A percentile compares a stretch with the other conserved stretches of the same genome.
phyloP scores from a whole-genome alignment of 2,888 invertebrate species.

The Sarcophaga carnaria region DNA sequence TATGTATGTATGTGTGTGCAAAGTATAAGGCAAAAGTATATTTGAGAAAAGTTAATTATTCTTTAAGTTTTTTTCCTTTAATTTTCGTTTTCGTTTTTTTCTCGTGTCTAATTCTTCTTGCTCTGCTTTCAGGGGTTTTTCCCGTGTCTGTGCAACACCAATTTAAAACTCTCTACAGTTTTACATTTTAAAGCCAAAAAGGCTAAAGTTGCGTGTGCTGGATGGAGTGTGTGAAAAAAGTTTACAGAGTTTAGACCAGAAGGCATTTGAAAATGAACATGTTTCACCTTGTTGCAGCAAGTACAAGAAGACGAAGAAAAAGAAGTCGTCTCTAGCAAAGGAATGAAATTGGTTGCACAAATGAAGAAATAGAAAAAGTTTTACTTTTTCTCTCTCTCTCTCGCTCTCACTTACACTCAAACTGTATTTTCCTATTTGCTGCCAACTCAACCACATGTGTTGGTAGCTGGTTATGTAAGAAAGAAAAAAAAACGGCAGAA shows the following conservation, averaged over 20 bases:
- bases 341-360: slow-evolving; percentile 1
- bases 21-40: not conserved
- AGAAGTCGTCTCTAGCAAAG: not conserved
- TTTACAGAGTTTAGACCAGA: slow-evolving; percentile 39
- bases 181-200: slow-evolving; percentile 50
- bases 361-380: slow-evolving; percentile 8
- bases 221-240: slow-evolving; percentile 6
- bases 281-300: slow-evolving; percentile 40
- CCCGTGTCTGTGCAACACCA: not conserved
- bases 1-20: too few relatives aligned
- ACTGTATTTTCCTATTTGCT: not conserved
- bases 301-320: not conserved
- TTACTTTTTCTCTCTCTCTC: not conserved
- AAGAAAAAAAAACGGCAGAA: not conserved
- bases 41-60: slow-evolving; percentile 66
- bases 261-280: slow-evolving; percentile 53
- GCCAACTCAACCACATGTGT: not conserved
- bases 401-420: not conserved
- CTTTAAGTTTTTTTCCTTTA: slow-evolving; percentile 15
- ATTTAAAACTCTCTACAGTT: slow-evolving; percentile 25
- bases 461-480: slow-evolving; percentile 6
- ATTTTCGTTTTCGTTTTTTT: not conserved
- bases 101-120: not conserved
- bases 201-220: slow-evolving; percentile 50
- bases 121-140: too few relatives aligned